Conservation (phyloP, 2,113 vertebrate species). For the Istiophorus platypterus region DNA sequence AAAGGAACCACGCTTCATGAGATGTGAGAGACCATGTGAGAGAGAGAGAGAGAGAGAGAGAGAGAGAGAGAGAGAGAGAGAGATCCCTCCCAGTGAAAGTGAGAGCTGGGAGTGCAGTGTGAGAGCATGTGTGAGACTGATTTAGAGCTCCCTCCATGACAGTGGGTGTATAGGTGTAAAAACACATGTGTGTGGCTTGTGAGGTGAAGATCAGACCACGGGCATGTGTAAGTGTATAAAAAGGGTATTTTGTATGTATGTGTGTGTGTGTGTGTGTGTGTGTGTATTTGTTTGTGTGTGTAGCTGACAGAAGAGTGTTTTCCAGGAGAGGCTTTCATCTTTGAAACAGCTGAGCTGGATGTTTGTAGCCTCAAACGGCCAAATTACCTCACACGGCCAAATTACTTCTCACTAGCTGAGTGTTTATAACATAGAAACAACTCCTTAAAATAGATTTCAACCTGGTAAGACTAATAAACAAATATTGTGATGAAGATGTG, state of each 20-base stretch:
- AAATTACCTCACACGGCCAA: neutral
- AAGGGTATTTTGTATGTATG: neutral
- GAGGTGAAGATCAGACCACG: neutral
- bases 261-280: neutral
- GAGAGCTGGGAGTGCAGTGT: slow-evolving; percentile 6
- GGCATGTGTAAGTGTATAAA: neutral
- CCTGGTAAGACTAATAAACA: neutral
- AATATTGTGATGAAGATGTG: neutral
- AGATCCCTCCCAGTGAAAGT: slow-evolving; percentile 31
- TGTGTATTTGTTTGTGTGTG: neutral
- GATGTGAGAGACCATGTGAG: slow-evolving; percentile 38
- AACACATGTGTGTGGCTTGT: neutral
- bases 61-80: slow-evolving; percentile 12
- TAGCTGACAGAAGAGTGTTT: neutral
- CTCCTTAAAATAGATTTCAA: neutral
- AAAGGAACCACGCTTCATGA: slow-evolving; percentile 31
- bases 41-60: slow-evolving; percentile 7
- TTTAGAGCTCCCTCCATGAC: slow-evolving; percentile 28
- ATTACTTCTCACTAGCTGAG: neutral
- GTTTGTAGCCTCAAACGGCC: neutral
- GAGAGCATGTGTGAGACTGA: slow-evolving; percentile 34
- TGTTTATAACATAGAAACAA: neutral
- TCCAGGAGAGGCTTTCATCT: slow-evolving; percentile 12
- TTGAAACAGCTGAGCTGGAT: slow-evolving; percentile 30
- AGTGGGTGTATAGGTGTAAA: neutral